A percentile compares a stretch with the other conserved stretches of the same genome.
Evolutionary conservation across 2,797 vertebrate genomes (phyloP).

Genomic region (Rhinatrema bivittatum): DNA sequence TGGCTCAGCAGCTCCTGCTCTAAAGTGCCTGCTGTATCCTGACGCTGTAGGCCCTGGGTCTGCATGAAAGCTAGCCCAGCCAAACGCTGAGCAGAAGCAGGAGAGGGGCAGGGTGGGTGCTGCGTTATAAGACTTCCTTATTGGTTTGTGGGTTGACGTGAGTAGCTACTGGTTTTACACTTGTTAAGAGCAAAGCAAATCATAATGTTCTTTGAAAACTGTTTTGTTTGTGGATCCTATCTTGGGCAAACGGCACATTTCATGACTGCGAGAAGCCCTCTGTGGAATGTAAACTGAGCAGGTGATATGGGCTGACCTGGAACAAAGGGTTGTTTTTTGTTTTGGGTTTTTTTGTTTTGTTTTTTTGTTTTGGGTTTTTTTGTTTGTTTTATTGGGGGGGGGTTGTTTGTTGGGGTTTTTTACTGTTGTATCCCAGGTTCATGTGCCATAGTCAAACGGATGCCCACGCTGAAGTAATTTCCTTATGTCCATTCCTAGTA

Average conservation of each 20-base stretch:
- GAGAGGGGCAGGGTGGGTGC: constrained; percentile 34
- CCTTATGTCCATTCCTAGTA: too few relatives aligned
- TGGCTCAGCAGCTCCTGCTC: constrained; percentile 37
- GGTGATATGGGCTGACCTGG: constrained; percentile 40
- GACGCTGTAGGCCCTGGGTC: constrained; percentile 54
- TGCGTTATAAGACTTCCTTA: constrained; percentile 33
- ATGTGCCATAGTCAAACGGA: too few relatives aligned
- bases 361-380: too few relatives aligned
- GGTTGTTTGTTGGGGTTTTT: too few relatives aligned
- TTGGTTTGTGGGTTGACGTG: constrained; percentile 24
- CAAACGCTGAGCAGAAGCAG: too few relatives aligned
- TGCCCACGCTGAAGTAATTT: too few relatives aligned
- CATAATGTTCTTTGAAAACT: constrained; percentile 31
- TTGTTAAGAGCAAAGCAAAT: constrained; percentile 32
- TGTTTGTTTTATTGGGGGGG: too few relatives aligned
- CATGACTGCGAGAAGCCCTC: constrained; percentile 27
- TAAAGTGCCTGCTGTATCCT: constrained; percentile 35
- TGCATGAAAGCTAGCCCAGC: constrained; percentile 52
- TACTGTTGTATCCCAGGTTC: too few relatives aligned
- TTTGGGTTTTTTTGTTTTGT: too few relatives aligned
- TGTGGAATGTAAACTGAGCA: constrained; percentile 40
- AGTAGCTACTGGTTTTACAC: constrained; percentile 44
- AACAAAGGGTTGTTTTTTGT: too few relatives aligned
- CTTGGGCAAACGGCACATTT: constrained; percentile 39
- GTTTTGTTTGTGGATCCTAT: constrained; percentile 55